phyloP scores from a whole-genome alignment of 2,797 vertebrate genomes.

The Phalanger gymnotis region DNA sequence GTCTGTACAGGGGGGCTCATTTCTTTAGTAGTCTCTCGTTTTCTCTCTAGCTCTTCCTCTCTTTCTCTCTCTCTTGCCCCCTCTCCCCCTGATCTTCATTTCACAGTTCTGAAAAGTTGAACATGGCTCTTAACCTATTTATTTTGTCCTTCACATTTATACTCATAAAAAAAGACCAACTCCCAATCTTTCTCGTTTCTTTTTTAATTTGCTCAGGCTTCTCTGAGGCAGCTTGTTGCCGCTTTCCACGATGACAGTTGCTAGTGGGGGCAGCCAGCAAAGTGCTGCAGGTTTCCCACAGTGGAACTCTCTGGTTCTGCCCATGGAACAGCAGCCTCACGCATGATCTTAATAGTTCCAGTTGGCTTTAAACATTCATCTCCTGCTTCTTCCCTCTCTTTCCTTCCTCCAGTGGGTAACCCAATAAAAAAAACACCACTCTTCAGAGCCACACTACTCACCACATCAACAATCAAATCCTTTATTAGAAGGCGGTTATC shows the following conservation, averaged over 20 bases:
- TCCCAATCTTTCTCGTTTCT: constrained; percentile 59
- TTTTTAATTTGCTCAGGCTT: constrained; percentile 10
- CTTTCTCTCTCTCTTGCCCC: constrained; percentile 69
- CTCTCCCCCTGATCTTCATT: constrained; percentile 77
- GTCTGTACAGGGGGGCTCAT: constrained; percentile 96
- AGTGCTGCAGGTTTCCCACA: constrained; percentile 52
- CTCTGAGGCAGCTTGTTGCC: constrained; percentile 55
- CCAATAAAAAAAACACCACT: constrained; percentile 51
- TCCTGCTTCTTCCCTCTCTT: constrained; percentile 72
- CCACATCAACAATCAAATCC: constrained; percentile 75
- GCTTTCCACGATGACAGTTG: constrained; percentile 55
- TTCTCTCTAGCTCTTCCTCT: constrained; percentile 86
- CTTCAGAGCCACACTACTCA: constrained; percentile 62
- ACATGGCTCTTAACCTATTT: constrained; percentile 84
- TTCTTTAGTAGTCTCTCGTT: constrained; percentile 94
- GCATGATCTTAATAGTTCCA: constrained; percentile 29
- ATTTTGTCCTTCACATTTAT: constrained; percentile 83
- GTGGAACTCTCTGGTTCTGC: constrained; percentile 11
- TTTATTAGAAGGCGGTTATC: constrained; percentile 75
- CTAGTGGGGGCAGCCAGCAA: constrained; percentile 60
- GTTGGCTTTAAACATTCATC: constrained; percentile 64
- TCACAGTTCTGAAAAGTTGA: constrained; percentile 84
- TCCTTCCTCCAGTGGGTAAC: constrained; percentile 69
- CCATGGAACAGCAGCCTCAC: constrained; percentile 49
- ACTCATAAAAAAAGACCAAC: constrained; percentile 66